Conservation (phyloP, 2,113 vertebrate species). For the Sylvicapra grimmia region DNA sequence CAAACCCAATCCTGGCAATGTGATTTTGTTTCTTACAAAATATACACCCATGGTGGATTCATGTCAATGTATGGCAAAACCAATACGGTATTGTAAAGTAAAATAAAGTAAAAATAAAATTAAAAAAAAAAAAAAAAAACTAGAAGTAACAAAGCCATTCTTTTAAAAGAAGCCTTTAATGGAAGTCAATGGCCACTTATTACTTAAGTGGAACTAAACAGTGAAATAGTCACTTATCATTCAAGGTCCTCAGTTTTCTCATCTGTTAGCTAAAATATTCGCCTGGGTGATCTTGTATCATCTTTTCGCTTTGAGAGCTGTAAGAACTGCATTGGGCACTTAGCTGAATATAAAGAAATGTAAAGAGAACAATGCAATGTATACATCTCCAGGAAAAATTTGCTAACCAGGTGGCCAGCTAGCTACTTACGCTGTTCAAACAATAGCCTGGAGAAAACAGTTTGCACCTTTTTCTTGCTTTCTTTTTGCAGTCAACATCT, state of each 20-base stretch:
- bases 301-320: neutral
- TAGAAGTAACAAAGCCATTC: too few species aligned
- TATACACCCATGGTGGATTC: too few species aligned
- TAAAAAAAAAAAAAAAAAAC: too few species aligned
- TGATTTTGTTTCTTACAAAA: neutral
- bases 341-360: neutral
- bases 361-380: neutral
- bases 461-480: neutral
- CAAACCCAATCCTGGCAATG: neutral
- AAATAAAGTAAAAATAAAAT: too few species aligned
- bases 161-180: neutral
- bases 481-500: neutral
- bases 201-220: neutral
- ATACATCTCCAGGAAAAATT: neutral
- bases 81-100: too few species aligned
- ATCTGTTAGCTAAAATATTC: neutral
- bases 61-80: too few species aligned
- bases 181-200: neutral
- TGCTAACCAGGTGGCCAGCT: neutral
- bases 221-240: neutral
- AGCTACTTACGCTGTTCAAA: neutral
- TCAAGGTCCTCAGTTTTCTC: neutral
- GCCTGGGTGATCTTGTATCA: too few species aligned
- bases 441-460: neutral
- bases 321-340: neutral